A percentile compares a stretch with the other conserved stretches of the same genome.
phyloP scores from a whole-genome alignment of 2,888 invertebrate species.

The Mythimna ferrago region DNA sequence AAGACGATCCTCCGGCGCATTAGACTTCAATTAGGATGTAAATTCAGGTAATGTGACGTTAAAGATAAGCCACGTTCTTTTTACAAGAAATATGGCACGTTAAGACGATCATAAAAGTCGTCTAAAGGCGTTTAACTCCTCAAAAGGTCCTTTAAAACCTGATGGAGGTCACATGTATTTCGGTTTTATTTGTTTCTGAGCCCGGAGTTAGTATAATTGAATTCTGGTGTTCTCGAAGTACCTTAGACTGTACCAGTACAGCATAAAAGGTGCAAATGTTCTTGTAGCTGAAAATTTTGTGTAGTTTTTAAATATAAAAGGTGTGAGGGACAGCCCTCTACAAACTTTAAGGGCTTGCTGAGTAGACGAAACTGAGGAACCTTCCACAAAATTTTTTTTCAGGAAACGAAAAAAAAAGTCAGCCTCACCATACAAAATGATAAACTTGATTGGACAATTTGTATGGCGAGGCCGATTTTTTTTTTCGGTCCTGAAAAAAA shows the following conservation, averaged over 20 bases:
- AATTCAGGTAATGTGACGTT: conserved; percentile 41
- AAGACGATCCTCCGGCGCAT: background rate
- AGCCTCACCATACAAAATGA: no score
- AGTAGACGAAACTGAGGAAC: no score
- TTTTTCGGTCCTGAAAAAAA: no score
- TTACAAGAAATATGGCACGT: conserved; percentile 39
- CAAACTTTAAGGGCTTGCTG: no score
- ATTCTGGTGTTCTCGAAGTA: conserved; percentile 27
- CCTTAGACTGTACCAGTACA: conserved; percentile 9
- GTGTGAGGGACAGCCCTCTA: no score
- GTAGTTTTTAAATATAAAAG: no score
- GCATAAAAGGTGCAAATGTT: background rate
- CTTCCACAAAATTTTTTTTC: no score
- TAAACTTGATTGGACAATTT: no score
- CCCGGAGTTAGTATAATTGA: conserved; percentile 37
- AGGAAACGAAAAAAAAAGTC: no score
- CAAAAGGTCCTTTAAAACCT: conserved; percentile 38
- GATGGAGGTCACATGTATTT: conserved; percentile 43
- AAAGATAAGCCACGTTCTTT: conserved; percentile 21
- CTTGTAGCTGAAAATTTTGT: no score
- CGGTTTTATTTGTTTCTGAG: conserved; percentile 25
- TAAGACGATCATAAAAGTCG: conserved; percentile 43
- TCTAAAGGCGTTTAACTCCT: conserved; percentile 26
- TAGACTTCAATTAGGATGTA: conserved; percentile 35
- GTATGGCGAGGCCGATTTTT: no score